Evolutionary conservation across 2,888 invertebrate species (phyloP).

Genomic region (Zhengitettix transpicula): DNA sequence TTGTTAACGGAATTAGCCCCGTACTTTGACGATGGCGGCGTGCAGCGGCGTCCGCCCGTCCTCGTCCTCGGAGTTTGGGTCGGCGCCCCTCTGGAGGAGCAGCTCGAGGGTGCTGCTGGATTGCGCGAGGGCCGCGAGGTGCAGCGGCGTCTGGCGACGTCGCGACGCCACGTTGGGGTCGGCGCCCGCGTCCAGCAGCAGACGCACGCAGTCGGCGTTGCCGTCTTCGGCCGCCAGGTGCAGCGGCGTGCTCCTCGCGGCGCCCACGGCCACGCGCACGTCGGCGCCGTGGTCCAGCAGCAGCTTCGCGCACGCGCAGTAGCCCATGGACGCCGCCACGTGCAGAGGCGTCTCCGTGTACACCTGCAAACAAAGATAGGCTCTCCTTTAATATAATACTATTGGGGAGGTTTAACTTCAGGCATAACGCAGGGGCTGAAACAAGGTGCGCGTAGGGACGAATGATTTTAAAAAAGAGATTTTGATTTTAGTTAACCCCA

Average conservation of each 20-base stretch:
- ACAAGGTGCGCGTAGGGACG: too few relatives aligned
- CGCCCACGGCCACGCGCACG: conserved; percentile 54
- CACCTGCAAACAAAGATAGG: conserved; percentile 30
- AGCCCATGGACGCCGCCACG: conserved; percentile 60
- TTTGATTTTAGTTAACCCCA: too few relatives aligned
- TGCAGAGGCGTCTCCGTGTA: conserved; percentile 75
- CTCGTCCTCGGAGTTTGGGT: conserved; percentile 46
- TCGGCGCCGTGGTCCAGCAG: conserved; percentile 65
- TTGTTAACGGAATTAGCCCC: not conserved
- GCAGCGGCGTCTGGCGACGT: conserved; percentile 62
- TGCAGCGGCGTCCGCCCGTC: conserved; percentile 67
- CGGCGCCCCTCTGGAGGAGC: conserved; percentile 45
- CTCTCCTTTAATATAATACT: too few relatives aligned
- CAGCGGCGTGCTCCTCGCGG: conserved; percentile 60
- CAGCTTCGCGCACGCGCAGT: conserved; percentile 48
- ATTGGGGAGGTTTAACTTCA: too few relatives aligned
- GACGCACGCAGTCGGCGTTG: conserved; percentile 56
- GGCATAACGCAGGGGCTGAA: too few relatives aligned
- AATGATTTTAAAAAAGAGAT: too few relatives aligned
- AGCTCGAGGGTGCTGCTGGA: conserved; percentile 59
- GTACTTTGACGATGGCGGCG: conserved; percentile 60
- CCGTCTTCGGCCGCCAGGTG: conserved; percentile 71
- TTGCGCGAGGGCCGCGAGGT: conserved; percentile 65
- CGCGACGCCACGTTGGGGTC: conserved; percentile 48
- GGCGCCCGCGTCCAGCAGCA: conserved; percentile 46